Evolutionary conservation across 2,797 vertebrate genomes (phyloP).

Genomic region (Neosalanx taihuensis): DNA sequence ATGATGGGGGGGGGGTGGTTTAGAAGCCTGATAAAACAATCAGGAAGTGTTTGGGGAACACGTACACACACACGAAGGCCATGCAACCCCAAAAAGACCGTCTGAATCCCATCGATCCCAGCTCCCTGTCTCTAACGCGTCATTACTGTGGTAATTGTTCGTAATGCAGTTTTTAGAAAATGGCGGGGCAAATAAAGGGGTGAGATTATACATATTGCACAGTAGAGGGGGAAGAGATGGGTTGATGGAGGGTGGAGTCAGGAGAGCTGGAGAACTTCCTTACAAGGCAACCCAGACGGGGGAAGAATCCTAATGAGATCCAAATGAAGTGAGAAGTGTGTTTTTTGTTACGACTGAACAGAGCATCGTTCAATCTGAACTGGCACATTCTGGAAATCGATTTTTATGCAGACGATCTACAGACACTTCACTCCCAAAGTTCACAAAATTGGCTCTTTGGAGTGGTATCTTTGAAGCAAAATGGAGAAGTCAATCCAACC

Average conservation of each 20-base stretch:
- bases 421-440: too few relatives aligned
- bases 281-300: not conserved
- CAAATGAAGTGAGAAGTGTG: not conserved
- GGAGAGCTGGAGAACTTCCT: not conserved
- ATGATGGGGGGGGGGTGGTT: not conserved
- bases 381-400: too few relatives aligned
- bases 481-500: too few relatives aligned
- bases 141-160: conserved; percentile 32
- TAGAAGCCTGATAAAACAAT: conserved; percentile 8
- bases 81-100: not conserved
- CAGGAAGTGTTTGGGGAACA: not conserved
- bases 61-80: not conserved
- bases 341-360: not conserved
- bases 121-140: conserved; percentile 25
- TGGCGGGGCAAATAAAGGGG: conserved; percentile 38
- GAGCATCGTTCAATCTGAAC: not conserved
- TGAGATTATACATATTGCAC: conserved; percentile 13
- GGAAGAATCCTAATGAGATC: too few relatives aligned
- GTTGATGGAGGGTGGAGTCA: not conserved
- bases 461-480: too few relatives aligned
- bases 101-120: conserved; percentile 30
- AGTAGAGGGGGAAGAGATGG: conserved; percentile 9
- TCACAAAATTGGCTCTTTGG: too few relatives aligned
- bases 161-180: conserved; percentile 36
- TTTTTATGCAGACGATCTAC: too few relatives aligned